Conservation (phyloP, 2,113 vertebrate species). For the Phainopepla nitens region DNA sequence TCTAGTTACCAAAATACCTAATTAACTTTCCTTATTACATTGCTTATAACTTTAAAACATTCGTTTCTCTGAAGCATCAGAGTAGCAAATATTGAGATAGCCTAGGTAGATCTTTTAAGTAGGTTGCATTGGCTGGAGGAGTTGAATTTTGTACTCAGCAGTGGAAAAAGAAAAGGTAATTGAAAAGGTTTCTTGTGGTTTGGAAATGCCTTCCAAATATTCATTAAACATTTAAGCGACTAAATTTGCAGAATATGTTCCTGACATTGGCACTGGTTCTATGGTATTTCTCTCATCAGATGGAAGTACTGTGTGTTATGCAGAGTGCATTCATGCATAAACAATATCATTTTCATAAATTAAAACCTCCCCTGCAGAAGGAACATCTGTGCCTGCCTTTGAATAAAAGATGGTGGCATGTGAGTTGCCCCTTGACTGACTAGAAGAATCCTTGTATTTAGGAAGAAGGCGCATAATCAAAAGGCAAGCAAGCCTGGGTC, state of each 20-base stretch:
- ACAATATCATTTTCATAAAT: constrained; percentile 96
- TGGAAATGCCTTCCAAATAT: constrained; percentile 80
- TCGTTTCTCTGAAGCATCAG: background rate
- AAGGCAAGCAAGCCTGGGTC: background rate
- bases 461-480: constrained; percentile 15
- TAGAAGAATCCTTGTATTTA: constrained; percentile 73
- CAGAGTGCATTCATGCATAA: constrained; percentile 91
- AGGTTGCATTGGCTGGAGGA: constrained; percentile 13
- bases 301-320: constrained; percentile 83
- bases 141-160: constrained; percentile 40
- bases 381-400: constrained; percentile 90
- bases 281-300: constrained; percentile 81
- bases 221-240: constrained; percentile 82
- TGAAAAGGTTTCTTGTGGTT: constrained; percentile 71
- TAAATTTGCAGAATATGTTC: constrained; percentile 84
- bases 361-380: constrained; percentile 92
- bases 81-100: background rate
- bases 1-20: constrained; percentile 14
- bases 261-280: constrained; percentile 77
- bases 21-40: constrained; percentile 8
- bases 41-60: constrained; percentile 21
- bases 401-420: constrained; percentile 90
- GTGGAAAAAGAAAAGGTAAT: constrained; percentile 46
- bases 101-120: background rate
- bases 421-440: constrained; percentile 77